Base-by-base conservation (phyloP, 2,797 vertebrate genomes). In the Neoniphon sammara region DNA sequence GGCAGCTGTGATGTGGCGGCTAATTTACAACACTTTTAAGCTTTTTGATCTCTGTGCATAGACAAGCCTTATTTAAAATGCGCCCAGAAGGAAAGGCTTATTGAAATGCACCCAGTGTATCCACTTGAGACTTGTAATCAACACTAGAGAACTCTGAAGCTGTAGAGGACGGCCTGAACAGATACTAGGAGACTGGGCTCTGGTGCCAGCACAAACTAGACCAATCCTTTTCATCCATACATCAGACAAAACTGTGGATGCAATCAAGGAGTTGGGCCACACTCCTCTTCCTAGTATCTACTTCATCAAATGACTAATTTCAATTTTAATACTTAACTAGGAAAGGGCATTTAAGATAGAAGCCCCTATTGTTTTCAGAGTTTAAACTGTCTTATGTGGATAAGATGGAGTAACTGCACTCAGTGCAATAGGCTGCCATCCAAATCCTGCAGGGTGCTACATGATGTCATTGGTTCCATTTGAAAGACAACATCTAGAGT, bases 391-490 rank as follows among this genome's bases (percentile, higher is more conserved):
- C 31, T 34, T 4, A 34, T 34, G 31, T 34, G 36, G 36, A 39
- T 39, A 8, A 39, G 36, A 39, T 39, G 7, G 36, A 39, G 36
- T 8, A 39, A 39, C 36, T 4, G 31, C 2, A 7, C 31, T 34
- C 31, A 7, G 31, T 61, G 20, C 18, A 56, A 53, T 34, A 25
- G 58, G 61, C 27, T 6, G 34, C 4, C 30, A 25, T 69, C 62
- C 76, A 78, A 56, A 54, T 65, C 21, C 61, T 47, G 53, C 56
- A 36, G 30, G 9, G 3, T 25, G 15, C 30, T 34, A 36, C 17
- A 36, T 69, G 61, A 82, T 25, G 17, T 78, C 77, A 84, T 39
- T 54, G 44, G 68, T 79, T 85, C 66, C 75, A 47, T 42, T 64
- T 69, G 47, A 74, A 69, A 54, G n/a, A 25, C 49, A 47, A 36